These are phyloP conservation scores for Dryomyza anilis DNA, from an alignment of 2,888 invertebrate species.

Conservation along the genomic window DNA sequence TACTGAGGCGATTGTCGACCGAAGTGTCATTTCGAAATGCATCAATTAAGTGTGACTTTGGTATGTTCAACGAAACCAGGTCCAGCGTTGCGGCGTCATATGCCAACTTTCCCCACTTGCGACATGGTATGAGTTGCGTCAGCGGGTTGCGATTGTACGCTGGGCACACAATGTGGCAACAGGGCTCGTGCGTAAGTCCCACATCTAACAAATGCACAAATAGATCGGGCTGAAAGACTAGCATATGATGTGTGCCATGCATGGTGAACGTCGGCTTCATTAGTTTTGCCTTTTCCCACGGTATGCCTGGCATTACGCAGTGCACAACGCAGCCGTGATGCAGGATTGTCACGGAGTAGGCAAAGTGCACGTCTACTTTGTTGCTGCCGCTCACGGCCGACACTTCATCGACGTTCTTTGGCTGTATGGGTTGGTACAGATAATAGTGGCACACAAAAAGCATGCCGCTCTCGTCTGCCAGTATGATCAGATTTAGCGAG, in stretches of 20 bases:
- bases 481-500: slow-evolving; percentile 77
- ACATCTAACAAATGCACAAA: slow-evolving; percentile 87
- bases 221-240: slow-evolving; percentile 82
- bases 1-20: slow-evolving; percentile 75
- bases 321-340: slow-evolving; percentile 85
- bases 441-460: slow-evolving; percentile 84
- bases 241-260: slow-evolving; percentile 76
- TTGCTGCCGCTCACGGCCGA: slow-evolving; percentile 31
- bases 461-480: slow-evolving; percentile 75
- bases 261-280: slow-evolving; percentile 78
- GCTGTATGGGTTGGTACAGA: slow-evolving; percentile 72
- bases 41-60: slow-evolving; percentile 71
- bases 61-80: slow-evolving; percentile 70
- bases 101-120: slow-evolving; percentile 58
- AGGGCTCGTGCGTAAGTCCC: slow-evolving; percentile 81
- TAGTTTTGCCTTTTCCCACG: slow-evolving; percentile 77
- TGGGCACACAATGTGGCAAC: slow-evolving; percentile 77
- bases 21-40: slow-evolving; percentile 72
- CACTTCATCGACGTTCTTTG: slow-evolving; percentile 56
- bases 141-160: slow-evolving; percentile 62
- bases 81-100: slow-evolving; percentile 74
- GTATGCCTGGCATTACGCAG: slow-evolving; percentile 79
- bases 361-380: slow-evolving; percentile 72
- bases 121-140: slow-evolving; percentile 71
- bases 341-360: slow-evolving; percentile 80